Conservation (phyloP, 2,797 vertebrate genomes). For the Chelonia mydas region DNA sequence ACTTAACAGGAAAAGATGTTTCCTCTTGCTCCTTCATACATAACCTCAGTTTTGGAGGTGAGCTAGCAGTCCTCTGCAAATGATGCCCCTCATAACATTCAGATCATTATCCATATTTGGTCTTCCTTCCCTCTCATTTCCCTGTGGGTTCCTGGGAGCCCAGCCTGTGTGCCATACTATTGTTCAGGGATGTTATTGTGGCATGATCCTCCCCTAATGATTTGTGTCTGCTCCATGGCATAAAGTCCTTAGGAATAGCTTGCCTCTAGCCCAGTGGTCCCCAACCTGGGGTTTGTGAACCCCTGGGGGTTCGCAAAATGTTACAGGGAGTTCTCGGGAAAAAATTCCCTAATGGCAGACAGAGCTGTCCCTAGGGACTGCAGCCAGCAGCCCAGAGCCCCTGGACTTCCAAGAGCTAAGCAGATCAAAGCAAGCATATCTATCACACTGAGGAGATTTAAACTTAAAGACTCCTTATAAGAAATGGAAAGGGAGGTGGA, state of each 20-base stretch:
- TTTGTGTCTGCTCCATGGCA: accelerated
- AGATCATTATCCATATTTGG: background rate
- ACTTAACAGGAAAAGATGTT: background rate
- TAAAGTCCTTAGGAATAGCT: background rate
- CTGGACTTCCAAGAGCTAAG: too few species aligned
- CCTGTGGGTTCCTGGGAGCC: background rate
- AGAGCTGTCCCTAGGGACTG: too few species aligned
- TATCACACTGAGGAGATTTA: too few species aligned
- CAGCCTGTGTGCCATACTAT: background rate
- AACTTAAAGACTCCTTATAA: too few species aligned
- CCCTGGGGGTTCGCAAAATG: too few species aligned
- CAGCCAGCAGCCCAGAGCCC: too few species aligned
- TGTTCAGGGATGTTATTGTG: accelerated
- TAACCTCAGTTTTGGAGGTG: background rate
- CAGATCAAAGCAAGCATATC: too few species aligned
- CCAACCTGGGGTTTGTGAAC: too few species aligned
- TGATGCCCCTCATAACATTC: background rate
- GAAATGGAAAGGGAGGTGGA: too few species aligned
- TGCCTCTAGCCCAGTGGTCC: background rate
- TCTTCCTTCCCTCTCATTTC: background rate
- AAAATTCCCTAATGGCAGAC: too few species aligned
- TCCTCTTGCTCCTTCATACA: background rate
- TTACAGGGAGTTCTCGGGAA: too few species aligned
- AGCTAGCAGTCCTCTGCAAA: background rate
- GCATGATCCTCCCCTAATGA: background rate